A percentile compares a stretch with the other conserved stretches of the same genome.
These are phyloP conservation scores for Vireo altiloquus DNA, from an alignment of 2,113 vertebrate genomes.

Conservation along the genomic window DNA sequence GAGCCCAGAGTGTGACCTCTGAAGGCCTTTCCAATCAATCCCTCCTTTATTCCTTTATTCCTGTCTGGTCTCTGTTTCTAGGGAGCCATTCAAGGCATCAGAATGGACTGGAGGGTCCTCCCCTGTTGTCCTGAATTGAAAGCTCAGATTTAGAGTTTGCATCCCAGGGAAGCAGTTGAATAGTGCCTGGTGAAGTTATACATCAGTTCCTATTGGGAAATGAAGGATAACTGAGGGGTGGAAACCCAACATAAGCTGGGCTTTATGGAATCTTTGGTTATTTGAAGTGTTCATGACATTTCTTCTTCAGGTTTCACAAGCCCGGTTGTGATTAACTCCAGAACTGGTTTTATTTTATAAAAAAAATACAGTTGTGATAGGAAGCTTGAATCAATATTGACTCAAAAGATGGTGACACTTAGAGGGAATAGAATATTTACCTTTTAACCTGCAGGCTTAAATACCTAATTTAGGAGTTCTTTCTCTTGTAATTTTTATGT, in stretches of 20 bases:
- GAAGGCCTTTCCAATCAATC: too few species aligned
- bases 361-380: not conserved
- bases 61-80: too few species aligned
- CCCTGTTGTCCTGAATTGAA: fast-evolving
- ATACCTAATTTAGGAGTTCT: not conserved
- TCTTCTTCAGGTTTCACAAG: not conserved
- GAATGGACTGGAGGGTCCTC: not conserved
- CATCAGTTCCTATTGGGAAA: not conserved
- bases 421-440: not conserved
- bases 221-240: not conserved
- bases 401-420: not conserved
- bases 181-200: not conserved
- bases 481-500: not conserved
- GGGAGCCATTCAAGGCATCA: too few species aligned
- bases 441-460: not conserved
- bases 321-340: not conserved
- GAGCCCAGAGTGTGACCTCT: too few species aligned
- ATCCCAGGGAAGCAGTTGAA: not conserved
- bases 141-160: not conserved
- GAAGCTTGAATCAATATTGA: not conserved
- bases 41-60: too few species aligned
- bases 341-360: not conserved
- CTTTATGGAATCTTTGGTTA: not conserved
- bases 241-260: not conserved
- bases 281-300: not conserved